Percentiles rank a stretch among this genome's conserved stretches.
phyloP scores from a whole-genome alignment of 2,113 vertebrate genomes.

The Heterotilapia buettikoferi region DNA sequence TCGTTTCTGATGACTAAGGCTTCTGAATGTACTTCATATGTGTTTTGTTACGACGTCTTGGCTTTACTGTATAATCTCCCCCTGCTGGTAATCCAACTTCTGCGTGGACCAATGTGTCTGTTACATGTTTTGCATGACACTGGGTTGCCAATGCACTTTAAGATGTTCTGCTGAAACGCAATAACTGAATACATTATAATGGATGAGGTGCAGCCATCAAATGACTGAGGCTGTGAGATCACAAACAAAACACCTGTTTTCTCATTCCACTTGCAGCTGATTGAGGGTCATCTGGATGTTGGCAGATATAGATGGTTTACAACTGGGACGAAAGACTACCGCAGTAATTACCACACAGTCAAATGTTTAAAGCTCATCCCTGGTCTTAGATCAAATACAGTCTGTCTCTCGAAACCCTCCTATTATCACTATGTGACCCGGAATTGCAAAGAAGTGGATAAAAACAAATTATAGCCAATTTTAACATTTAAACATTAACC shows the following conservation, averaged over 20 bases:
- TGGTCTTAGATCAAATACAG: neutral
- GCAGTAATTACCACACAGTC: neutral
- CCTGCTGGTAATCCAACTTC: neutral
- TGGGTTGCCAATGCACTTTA: neutral
- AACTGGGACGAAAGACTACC: neutral
- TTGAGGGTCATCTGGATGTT: neutral
- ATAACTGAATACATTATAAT: neutral
- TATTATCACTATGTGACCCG: neutral
- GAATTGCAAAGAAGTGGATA: neutral
- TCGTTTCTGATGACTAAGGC: fast-evolving
- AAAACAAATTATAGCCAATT: neutral
- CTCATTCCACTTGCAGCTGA: neutral
- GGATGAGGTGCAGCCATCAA: neutral
- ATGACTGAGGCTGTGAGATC: neutral
- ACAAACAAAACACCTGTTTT: neutral
- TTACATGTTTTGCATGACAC: neutral
- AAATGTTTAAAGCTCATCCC: neutral
- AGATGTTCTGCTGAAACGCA: neutral
- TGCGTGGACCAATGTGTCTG: neutral
- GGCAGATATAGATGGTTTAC: neutral
- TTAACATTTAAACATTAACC: neutral
- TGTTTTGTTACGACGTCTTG: neutral
- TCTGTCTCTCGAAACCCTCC: neutral
- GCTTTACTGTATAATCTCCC: neutral
- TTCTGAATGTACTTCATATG: neutral